These are phyloP conservation scores for Linurgus olivaceus DNA, from an alignment of 2,797 vertebrate genomes.

Conservation along the genomic window DNA sequence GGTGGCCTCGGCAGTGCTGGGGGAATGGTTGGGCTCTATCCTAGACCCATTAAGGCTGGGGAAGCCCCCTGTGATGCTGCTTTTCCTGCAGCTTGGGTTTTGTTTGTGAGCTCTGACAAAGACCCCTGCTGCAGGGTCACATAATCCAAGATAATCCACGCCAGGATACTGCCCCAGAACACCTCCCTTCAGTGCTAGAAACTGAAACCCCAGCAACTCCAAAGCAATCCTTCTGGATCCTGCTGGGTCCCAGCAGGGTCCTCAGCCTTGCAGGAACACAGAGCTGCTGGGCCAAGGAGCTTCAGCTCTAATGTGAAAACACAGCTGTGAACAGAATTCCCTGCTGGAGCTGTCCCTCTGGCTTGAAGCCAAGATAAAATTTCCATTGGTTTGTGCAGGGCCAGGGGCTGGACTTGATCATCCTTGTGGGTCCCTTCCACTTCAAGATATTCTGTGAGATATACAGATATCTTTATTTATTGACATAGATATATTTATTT, in stretches of 20 bases:
- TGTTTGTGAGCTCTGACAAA: background rate
- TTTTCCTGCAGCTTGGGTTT: background rate
- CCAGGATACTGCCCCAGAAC: background rate
- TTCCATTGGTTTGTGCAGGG: background rate
- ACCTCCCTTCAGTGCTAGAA: background rate
- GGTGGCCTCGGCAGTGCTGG: background rate
- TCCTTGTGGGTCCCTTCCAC: background rate
- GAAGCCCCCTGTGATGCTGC: background rate
- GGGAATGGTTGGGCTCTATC: background rate
- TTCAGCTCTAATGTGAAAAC: background rate
- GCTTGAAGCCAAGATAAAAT: background rate
- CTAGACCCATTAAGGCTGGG: accelerated
- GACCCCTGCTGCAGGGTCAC: background rate
- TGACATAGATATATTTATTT: background rate
- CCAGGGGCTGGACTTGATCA: no score
- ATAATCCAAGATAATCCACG: accelerated
- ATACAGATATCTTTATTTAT: no score
- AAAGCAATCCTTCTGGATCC: background rate
- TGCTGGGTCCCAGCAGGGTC: background rate
- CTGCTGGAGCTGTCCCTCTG: background rate
- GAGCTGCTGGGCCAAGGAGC: background rate
- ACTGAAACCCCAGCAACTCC: background rate
- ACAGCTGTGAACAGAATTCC: background rate
- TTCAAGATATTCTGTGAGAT: background rate
- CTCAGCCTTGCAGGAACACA: background rate